Evolutionary conservation across 2,888 invertebrate species (phyloP).

Genomic region (Malachius bipustulatus): DNA sequence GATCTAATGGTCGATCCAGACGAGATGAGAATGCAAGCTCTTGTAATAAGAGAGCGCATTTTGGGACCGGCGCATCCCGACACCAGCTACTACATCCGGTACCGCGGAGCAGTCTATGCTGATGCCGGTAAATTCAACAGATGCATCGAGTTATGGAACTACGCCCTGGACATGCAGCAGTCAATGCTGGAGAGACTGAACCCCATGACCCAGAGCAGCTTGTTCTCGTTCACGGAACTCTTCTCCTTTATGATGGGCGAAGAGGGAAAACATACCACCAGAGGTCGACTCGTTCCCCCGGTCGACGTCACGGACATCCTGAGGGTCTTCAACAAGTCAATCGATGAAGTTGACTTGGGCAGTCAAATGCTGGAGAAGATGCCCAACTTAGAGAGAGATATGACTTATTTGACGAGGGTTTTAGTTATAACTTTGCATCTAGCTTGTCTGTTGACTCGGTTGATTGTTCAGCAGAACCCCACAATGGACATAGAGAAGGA

Average conservation of each 20-base stretch:
- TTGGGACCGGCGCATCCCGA: slow-evolving; percentile 89
- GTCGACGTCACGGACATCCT: slow-evolving; percentile 73
- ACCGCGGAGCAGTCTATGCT: slow-evolving; percentile 61
- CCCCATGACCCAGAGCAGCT: slow-evolving; percentile 88
- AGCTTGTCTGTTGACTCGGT: slow-evolving; percentile 60
- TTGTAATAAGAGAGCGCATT: slow-evolving; percentile 85
- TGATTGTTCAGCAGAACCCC: slow-evolving; percentile 39
- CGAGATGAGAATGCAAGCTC: slow-evolving; percentile 90
- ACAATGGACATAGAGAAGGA: slow-evolving; percentile 38
- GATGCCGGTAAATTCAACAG: slow-evolving; percentile 83
- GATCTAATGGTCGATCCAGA: slow-evolving; percentile 87
- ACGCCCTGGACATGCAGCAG: slow-evolving; percentile 94
- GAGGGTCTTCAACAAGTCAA: slow-evolving; percentile 69
- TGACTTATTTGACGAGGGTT: slow-evolving; percentile 68
- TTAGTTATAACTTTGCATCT: slow-evolving; percentile 77
- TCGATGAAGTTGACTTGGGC: slow-evolving; percentile 61
- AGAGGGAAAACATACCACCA: slow-evolving; percentile 49
- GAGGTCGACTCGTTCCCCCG: slow-evolving; percentile 49
- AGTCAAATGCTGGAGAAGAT: slow-evolving; percentile 47
- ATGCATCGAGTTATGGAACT: slow-evolving; percentile 92
- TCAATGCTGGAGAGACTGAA: slow-evolving; percentile 84
- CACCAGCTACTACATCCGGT: slow-evolving; percentile 92
- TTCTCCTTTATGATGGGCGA: slow-evolving; percentile 92
- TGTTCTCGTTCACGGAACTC: slow-evolving; percentile 89
- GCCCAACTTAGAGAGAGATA: slow-evolving; percentile 56